Conservation (phyloP, 1,140 invertebrate species). For the Ceratoteleas bidentatus region DNA sequence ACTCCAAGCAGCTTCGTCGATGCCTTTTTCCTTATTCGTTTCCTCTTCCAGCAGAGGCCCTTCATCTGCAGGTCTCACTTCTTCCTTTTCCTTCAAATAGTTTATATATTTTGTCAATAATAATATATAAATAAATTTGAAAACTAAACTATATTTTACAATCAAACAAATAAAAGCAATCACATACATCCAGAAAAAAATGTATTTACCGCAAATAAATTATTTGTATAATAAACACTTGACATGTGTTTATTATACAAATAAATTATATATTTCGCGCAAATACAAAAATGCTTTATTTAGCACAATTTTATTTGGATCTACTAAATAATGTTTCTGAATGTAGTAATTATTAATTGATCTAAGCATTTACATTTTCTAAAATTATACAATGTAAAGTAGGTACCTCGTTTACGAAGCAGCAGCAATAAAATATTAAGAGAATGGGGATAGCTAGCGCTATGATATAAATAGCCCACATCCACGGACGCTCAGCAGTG, state of each 20-base stretch:
- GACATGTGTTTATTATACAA: too few relatives aligned
- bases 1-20: constrained; percentile 40
- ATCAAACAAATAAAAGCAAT: too few relatives aligned
- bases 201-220: too few relatives aligned
- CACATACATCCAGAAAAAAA: too few relatives aligned
- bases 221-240: too few relatives aligned
- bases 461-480: constrained; percentile 93
- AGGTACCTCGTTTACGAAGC: constrained; percentile 82
- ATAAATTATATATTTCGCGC: too few relatives aligned
- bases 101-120: background rate
- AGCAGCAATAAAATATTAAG: constrained; percentile 92
- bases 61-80: constrained; percentile 69
- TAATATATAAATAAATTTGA: background rate
- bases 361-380: too few relatives aligned
- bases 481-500: constrained; percentile 94
- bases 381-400: constrained; percentile 23
- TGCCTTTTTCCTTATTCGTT: constrained; percentile 39
- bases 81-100: constrained; percentile 82
- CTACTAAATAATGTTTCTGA: too few relatives aligned
- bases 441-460: constrained; percentile 89
- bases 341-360: too few relatives aligned
- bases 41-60: constrained; percentile 29
- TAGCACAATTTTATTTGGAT: too few relatives aligned
- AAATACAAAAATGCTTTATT: too few relatives aligned
- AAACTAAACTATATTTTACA: background rate